phyloP scores from a whole-genome alignment of 53 echinoderm and acorn worm genomes.

The Echinarachnius parma region DNA sequence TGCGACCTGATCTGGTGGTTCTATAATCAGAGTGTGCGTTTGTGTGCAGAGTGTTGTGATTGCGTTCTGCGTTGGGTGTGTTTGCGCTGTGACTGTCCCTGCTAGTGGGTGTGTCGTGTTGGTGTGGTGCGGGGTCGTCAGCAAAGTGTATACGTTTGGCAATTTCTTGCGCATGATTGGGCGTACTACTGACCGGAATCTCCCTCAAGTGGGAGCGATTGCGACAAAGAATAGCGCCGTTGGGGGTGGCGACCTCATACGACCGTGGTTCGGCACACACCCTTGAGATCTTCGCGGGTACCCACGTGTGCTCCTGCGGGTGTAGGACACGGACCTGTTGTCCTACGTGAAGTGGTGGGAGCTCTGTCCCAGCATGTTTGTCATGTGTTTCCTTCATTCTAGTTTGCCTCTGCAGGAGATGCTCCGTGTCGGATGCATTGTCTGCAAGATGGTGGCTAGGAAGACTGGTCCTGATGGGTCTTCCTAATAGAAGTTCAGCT shows the following conservation, averaged over 20 bases:
- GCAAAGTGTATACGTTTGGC: slow-evolving; percentile 2
- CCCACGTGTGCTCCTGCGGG: slow-evolving; percentile 49
- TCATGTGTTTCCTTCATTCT: slow-evolving; percentile 56
- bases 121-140: background rate
- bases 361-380: slow-evolving; percentile 39
- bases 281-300: slow-evolving; percentile 47
- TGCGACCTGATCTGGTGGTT: slow-evolving; percentile 6
- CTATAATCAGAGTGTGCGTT: slow-evolving; percentile 3
- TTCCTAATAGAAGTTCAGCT: slow-evolving; percentile 58
- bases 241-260: slow-evolving; percentile 54
- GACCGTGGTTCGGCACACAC: slow-evolving; percentile 60
- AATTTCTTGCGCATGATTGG: background rate
- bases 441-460: slow-evolving; percentile 51
- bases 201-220: slow-evolving; percentile 64
- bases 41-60: background rate
- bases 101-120: background rate
- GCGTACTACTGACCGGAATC: background rate
- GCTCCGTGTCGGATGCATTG: slow-evolving; percentile 6
- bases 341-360: slow-evolving; percentile 52
- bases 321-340: slow-evolving; percentile 55
- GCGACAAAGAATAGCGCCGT: slow-evolving; percentile 45
- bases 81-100: background rate
- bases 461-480: slow-evolving; percentile 46
- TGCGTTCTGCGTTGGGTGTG: background rate
- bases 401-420: slow-evolving; percentile 5